Percentiles rank a stretch among this genome's conserved stretches.
These are phyloP conservation scores for Agrotis segetum DNA, from an alignment of 2,888 invertebrate species.

Conservation along the genomic window DNA sequence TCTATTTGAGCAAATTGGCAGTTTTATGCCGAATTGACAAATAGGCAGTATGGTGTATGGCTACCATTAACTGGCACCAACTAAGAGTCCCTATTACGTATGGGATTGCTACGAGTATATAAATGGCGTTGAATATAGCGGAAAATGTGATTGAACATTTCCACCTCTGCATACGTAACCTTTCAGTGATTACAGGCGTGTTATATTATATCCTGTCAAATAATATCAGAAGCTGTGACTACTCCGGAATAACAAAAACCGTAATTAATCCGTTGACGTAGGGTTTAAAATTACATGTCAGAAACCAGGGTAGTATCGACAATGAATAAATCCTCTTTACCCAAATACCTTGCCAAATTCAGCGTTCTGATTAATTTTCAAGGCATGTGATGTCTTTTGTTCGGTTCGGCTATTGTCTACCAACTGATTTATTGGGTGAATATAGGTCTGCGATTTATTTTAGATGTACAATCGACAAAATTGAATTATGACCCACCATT, in stretches of 20 bases:
- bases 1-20: too few relatives aligned
- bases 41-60: too few relatives aligned
- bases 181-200: neutral
- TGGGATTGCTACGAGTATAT: too few relatives aligned
- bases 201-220: neutral
- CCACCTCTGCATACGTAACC: neutral
- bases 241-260: conserved; percentile 3
- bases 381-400: conserved; percentile 20
- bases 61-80: too few relatives aligned
- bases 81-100: neutral
- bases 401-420: neutral
- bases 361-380: conserved; percentile 6
- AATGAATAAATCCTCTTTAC: neutral
- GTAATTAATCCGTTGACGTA: conserved; percentile 10
- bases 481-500: too few relatives aligned
- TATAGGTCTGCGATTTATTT: neutral
- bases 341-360: conserved; percentile 4
- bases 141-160: neutral
- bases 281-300: conserved; percentile 30
- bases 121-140: too few relatives aligned
- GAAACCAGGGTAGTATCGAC: neutral
- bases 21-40: too few relatives aligned
- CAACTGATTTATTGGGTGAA: conserved; percentile 3
- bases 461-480: too few relatives aligned
- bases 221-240: neutral